A percentile compares a stretch with the other conserved stretches of the same genome.
These are phyloP conservation scores for Eupithecia subumbrata DNA, from an alignment of 2,888 invertebrate genomes.

Conservation along the genomic window DNA sequence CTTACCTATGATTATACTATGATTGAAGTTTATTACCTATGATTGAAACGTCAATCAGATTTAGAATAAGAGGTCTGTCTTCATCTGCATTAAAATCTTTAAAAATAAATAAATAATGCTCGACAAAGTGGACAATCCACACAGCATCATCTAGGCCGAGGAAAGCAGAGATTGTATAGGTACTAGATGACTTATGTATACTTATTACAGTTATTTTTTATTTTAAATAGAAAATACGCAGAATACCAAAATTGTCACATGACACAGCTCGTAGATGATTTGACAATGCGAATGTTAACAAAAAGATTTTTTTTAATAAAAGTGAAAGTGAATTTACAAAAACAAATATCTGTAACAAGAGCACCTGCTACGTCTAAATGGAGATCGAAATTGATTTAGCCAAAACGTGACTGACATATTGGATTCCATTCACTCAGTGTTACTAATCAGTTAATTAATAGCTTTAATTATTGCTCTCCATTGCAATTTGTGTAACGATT, in stretches of 20 bases:
- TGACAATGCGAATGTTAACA: too few relatives aligned
- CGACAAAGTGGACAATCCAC: too few relatives aligned
- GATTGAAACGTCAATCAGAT: not conserved
- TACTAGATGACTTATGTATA: too few relatives aligned
- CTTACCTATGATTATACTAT: not conserved
- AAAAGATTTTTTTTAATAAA: too few relatives aligned
- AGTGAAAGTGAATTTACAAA: not conserved
- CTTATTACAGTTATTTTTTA: too few relatives aligned
- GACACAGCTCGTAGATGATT: too few relatives aligned
- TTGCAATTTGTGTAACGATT: not conserved
- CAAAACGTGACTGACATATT: not conserved
- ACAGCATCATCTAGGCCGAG: too few relatives aligned
- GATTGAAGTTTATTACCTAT: too few relatives aligned
- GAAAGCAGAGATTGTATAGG: too few relatives aligned
- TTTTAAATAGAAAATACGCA: too few relatives aligned
- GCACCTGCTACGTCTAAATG: not conserved
- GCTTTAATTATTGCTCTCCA: not conserved
- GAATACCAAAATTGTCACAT: too few relatives aligned
- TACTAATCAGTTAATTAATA: conserved; percentile 25
- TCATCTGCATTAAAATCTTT: not conserved
- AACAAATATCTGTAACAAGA: not conserved
- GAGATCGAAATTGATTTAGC: not conserved
- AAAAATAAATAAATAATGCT: not conserved
- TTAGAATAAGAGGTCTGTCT: too few relatives aligned
- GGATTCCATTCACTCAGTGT: conserved; percentile 3